A percentile compares a stretch with the other conserved stretches of the same genome.
Conservation (phyloP, 2,888 invertebrate genomes). For the Rhamphomyia laevipes region DNA sequence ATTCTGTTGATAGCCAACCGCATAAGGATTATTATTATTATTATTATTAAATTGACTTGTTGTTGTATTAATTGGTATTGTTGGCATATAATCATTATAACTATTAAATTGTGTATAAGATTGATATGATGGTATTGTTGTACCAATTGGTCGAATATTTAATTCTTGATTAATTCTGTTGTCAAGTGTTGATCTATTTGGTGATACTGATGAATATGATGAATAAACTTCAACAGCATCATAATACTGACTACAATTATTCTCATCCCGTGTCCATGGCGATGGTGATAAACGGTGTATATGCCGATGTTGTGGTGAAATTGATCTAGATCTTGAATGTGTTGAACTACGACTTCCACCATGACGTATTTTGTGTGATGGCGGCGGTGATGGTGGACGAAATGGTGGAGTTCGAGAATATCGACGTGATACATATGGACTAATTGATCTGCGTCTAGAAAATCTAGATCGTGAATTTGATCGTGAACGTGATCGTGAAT, state of each 20-base stretch:
- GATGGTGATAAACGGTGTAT: not conserved
- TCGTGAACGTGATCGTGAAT: not conserved
- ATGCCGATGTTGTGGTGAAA: not conserved
- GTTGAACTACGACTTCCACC: not conserved
- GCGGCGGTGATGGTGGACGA: slow-evolving; percentile 6
- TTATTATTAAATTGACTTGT: too few relatives aligned
- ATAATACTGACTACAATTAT: not conserved
- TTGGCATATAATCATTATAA: not conserved
- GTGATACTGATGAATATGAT: slow-evolving; percentile 13
- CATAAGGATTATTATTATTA: too few relatives aligned
- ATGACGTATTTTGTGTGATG: not conserved
- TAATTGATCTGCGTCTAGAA: not conserved
- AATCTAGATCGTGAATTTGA: too few relatives aligned
- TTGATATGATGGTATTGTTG: not conserved
- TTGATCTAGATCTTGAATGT: not conserved
- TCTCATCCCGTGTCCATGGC: not conserved
- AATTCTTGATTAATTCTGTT: slow-evolving; percentile 23
- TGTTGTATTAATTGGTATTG: not conserved
- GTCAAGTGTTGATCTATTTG: slow-evolving; percentile 23
- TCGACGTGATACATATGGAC: not conserved
- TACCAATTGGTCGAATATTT: slow-evolving; percentile 13
- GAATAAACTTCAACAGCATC: not conserved
- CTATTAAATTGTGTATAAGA: not conserved
- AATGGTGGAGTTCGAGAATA: not conserved
- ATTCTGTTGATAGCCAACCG: too few relatives aligned